Percentiles rank a stretch among this genome's conserved stretches.
Evolutionary conservation across 2,888 invertebrate species (phyloP).

Genomic region (Archips crataeganus): DNA sequence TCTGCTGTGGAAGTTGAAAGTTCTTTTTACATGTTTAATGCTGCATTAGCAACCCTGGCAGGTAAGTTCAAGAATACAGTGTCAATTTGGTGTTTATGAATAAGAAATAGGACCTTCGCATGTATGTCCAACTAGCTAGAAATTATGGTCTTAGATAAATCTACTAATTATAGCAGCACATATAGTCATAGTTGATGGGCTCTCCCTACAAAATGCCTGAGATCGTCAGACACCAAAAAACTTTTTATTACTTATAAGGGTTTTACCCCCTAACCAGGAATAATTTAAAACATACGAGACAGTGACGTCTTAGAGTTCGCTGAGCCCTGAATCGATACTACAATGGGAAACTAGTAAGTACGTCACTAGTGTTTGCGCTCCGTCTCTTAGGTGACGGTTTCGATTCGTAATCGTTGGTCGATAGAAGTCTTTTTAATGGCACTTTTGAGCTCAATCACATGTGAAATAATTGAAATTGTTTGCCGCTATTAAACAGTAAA

Average conservation of each 20-base stretch:
- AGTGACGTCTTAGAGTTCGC: constrained; percentile 65
- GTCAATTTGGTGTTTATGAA: neutral
- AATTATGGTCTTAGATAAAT: neutral
- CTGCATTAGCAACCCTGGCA: constrained; percentile 5
- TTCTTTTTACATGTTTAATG: constrained; percentile 38
- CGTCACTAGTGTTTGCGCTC: constrained; percentile 66
- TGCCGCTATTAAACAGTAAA: neutral
- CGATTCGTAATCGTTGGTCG: constrained; percentile 57
- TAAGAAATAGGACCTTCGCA: neutral
- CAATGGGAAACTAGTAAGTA: constrained; percentile 43
- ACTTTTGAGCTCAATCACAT: neutral
- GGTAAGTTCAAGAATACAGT: constrained; percentile 2
- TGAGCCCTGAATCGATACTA: constrained; percentile 68
- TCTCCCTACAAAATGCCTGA: neutral
- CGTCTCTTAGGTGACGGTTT: constrained; percentile 76
- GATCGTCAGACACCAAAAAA: neutral
- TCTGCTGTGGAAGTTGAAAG: constrained; percentile 14
- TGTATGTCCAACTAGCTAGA: neutral
- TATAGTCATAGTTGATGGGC: neutral
- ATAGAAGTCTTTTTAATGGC: constrained; percentile 20
- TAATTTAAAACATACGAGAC: constrained; percentile 46
- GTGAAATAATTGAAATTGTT: neutral
- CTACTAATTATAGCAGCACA: no score
- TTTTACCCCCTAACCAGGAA: neutral
- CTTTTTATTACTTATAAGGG: neutral